These are phyloP conservation scores for Anabacerthia variegaticeps DNA, from an alignment of 2,797 vertebrate genomes.

Conservation along the genomic window DNA sequence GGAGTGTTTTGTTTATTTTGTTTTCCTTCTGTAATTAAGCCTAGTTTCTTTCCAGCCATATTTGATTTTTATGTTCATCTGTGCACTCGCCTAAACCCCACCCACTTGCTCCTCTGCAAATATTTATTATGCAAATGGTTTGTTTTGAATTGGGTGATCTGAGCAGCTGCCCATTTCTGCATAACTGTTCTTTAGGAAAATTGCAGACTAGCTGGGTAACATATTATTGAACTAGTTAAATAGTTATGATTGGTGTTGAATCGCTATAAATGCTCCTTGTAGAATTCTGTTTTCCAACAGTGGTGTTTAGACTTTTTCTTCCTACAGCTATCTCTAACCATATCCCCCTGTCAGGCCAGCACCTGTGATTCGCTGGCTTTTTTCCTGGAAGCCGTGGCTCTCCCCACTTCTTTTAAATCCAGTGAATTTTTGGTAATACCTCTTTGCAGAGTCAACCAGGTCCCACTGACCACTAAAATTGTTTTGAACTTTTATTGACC, in stretches of 20 bases:
- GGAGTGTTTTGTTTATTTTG: not conserved
- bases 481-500: constrained; percentile 15
- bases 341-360: not conserved
- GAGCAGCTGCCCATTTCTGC: constrained; percentile 77
- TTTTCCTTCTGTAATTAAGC: constrained; percentile 76
- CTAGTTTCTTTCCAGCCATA: constrained; percentile 75
- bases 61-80: constrained; percentile 84
- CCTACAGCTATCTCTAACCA: not conserved
- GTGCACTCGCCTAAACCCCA: constrained; percentile 75
- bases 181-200: constrained; percentile 74
- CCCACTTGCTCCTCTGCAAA: constrained; percentile 79
- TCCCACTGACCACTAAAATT: constrained; percentile 25
- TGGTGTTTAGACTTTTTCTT: not conserved
- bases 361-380: not conserved
- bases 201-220: constrained; percentile 54
- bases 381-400: not conserved
- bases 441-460: constrained; percentile 28
- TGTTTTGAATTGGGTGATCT: constrained; percentile 74
- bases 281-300: constrained; percentile 18
- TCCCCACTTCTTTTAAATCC: constrained; percentile 27
- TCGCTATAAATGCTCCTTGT: constrained; percentile 45
- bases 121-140: constrained; percentile 80
- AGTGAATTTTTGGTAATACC: constrained; percentile 42
- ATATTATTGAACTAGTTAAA: constrained; percentile 68
- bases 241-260: constrained; percentile 56